Evolutionary conservation across 2,113 vertebrate species (phyloP), one percentile per base, ranked within the genome.

Genomic region (Machaerirhynchus nigripectus): DNA sequence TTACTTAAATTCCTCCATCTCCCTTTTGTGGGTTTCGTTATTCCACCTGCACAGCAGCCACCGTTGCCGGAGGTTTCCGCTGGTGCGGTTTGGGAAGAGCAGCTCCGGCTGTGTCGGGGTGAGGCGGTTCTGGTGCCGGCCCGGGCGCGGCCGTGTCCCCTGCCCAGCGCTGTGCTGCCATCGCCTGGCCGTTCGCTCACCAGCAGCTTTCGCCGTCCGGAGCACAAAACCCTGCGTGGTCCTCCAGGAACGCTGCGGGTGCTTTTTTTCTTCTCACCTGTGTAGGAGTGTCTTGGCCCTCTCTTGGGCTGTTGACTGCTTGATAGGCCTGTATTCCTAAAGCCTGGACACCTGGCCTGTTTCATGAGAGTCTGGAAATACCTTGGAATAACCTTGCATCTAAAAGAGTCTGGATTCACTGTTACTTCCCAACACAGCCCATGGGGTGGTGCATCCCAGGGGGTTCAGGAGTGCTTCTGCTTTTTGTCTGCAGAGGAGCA

Each of bases 151-250:
- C 9, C 4, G 28, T 50, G 52, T 47, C 44, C 31, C 2, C 61
- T 88, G 46, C 21, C 52, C 83, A 10, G 76, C 30, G 74, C 79
- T 70, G 88, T 49, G 83, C 31, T 93, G 95, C 95, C 96, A 90
- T 71, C 95, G 17, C 61, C 88, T 89, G 95, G 95, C 85, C 79
- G 0, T 6, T 63, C 20, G 42, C 30, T 50, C 90, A 18, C 33
- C 5, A 33, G 19, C 74, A 39, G n/a, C 3, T 46, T 47, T 46
- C 13, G 5, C 7, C 7, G 22, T 15, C 35, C 28, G 1, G 70
- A 63, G 68, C 86, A n/a, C 55, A 40, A 6, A 35, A 3, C 30
- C 2, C 4, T 3, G 4, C 4, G 4, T 1, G 4, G 7, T 65
- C 33, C 24, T 57, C 10, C 12, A 10, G 37, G 33, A 84, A 26